phyloP scores from a whole-genome alignment of 2,113 vertebrate species.

The Myrmecobius fasciatus region DNA sequence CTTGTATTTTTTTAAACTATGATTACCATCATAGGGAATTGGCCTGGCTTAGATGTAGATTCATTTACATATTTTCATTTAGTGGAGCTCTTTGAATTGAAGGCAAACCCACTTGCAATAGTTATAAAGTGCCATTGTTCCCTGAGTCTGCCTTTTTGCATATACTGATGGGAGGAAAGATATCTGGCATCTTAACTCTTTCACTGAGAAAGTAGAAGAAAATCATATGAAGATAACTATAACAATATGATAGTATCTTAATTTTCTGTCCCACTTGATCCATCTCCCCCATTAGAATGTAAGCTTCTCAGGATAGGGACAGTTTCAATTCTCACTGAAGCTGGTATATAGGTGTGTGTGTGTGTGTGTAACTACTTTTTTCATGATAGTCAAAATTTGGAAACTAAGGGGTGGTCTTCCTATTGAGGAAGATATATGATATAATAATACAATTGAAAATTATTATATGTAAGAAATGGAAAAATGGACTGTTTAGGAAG shows the following conservation, averaged over 20 bases:
- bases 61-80: constrained; percentile 29
- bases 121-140: constrained; percentile 26
- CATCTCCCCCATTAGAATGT: background rate
- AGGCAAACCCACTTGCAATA: background rate
- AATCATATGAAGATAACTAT: background rate
- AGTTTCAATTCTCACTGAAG: background rate
- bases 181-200: background rate
- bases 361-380: no score
- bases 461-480: no score
- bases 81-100: constrained; percentile 29
- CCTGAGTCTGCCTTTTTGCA: background rate
- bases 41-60: background rate
- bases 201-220: background rate
- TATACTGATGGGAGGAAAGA: background rate
- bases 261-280: background rate
- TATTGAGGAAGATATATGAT: no score
- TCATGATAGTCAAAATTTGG: background rate
- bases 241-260: background rate
- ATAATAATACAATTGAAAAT: no score
- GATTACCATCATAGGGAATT: background rate
- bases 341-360: background rate
- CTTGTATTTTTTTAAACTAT: background rate
- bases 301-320: background rate
- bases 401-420: background rate
- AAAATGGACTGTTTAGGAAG: no score